Percentiles rank a stretch among this genome's conserved stretches.
Conservation (phyloP, 2,888 invertebrate genomes). For the Pseudanteris insignis region DNA sequence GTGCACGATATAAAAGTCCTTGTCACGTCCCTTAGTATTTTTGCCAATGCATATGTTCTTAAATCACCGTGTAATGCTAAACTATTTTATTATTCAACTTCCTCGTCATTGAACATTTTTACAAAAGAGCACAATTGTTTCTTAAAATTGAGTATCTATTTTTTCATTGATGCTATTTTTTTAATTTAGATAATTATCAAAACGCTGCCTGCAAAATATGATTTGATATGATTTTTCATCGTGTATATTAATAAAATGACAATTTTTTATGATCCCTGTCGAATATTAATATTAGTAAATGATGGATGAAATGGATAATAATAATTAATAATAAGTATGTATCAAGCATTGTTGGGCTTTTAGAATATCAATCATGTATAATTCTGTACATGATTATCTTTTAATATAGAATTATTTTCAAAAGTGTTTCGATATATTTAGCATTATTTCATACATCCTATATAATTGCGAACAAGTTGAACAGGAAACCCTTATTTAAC, state of each 20-base stretch:
- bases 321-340: too few relatives aligned
- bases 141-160: conserved; percentile 5
- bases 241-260: too few relatives aligned
- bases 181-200: too few relatives aligned
- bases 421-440: conserved; percentile 13
- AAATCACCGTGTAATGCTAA: conserved; percentile 14
- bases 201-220: too few relatives aligned
- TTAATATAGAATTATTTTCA: too few relatives aligned
- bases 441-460: conserved; percentile 36
- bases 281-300: too few relatives aligned
- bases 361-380: too few relatives aligned
- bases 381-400: too few relatives aligned
- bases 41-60: conserved; percentile 23
- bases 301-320: too few relatives aligned
- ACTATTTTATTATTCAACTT: conserved; percentile 27
- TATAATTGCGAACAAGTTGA: conserved; percentile 35
- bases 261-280: too few relatives aligned
- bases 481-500: conserved; percentile 42
- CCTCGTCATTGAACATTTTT: conserved; percentile 1
- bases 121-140: conserved; percentile 24
- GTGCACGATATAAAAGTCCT: conserved; percentile 26
- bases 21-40: conserved; percentile 40
- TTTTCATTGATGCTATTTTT: neutral
- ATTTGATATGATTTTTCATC: too few relatives aligned
- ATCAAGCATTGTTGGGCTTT: too few relatives aligned